phyloP scores from a whole-genome alignment of 2,797 vertebrate species.

The Hoplostethus mediterraneus region DNA sequence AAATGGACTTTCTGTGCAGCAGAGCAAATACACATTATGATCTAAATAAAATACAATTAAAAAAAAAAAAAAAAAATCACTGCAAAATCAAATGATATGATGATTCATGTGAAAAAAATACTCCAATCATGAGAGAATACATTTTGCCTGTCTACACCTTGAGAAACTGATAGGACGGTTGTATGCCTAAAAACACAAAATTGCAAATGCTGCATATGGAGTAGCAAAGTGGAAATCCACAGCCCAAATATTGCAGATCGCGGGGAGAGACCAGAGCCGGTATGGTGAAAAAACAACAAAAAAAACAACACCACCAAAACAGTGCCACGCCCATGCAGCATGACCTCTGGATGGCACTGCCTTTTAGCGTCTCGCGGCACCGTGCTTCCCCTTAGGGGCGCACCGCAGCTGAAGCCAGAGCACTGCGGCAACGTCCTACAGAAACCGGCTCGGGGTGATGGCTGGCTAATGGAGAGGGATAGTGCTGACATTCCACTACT shows the following conservation, averaged over 20 bases:
- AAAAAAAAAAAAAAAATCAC: not conserved
- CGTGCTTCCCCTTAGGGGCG: constrained; percentile 29
- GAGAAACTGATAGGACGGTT: no score
- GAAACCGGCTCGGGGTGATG: constrained; percentile 48
- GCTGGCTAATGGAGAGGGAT: constrained; percentile 47
- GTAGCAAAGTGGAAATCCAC: not conserved
- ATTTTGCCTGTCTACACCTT: not conserved
- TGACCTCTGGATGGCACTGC: constrained; percentile 74
- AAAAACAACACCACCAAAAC: no score
- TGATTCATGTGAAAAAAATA: not conserved
- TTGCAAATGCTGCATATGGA: not conserved
- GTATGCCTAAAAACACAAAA: not conserved
- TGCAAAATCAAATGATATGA: not conserved
- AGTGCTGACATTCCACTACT: constrained; percentile 81
- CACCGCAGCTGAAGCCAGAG: constrained; percentile 51
- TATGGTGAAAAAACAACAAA: constrained; percentile 29
- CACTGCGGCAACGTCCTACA: constrained; percentile 66
- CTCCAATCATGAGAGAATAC: not conserved
- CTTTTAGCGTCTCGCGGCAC: constrained; percentile 40
- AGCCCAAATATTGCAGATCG: constrained; percentile 19
- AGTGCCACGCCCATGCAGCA: constrained; percentile 78
- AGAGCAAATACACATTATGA: constrained; percentile 52
- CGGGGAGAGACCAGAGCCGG: constrained; percentile 18
- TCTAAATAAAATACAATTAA: not conserved
- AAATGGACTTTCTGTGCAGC: constrained; percentile 51